Conservation (phyloP, 2,888 invertebrate genomes). For the Chloroclysta siterata region DNA sequence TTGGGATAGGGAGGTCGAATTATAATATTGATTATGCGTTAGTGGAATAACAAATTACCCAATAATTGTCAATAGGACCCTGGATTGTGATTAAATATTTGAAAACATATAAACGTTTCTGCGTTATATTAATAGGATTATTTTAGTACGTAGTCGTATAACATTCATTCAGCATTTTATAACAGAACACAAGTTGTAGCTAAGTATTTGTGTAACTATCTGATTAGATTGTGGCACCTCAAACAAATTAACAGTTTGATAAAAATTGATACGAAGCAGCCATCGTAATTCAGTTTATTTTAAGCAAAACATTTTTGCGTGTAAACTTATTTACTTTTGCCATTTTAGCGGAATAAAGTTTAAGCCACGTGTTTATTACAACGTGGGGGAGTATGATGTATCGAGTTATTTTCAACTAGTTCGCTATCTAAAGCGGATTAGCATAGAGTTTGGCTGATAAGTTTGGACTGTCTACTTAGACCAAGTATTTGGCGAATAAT, state of each 20-base stretch:
- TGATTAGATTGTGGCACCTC: background rate
- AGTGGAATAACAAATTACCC: conserved; percentile 2
- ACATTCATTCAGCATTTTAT: no score
- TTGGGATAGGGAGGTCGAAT: conserved; percentile 44
- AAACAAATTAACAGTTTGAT: conserved; percentile 15
- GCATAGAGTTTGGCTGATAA: no score
- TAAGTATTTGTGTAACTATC: background rate
- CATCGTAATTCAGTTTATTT: no score
- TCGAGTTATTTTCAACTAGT: conserved; percentile 22
- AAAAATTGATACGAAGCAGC: background rate
- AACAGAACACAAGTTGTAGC: background rate
- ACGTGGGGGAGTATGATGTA: conserved; percentile 29
- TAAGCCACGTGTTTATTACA: conserved; percentile 20
- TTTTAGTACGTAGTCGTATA: no score
- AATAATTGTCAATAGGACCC: background rate
- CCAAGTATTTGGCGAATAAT: background rate
- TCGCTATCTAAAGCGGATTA: background rate
- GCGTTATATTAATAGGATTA: no score
- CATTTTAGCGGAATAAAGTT: conserved; percentile 8
- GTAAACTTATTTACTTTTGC: background rate
- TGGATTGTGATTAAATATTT: background rate
- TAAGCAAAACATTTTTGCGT: no score
- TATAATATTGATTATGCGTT: conserved; percentile 49
- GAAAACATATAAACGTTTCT: no score
- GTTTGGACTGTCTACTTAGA: no score